Evolutionary conservation across 2,113 vertebrate species (phyloP).

Genomic region (Heteronetta atricapilla): DNA sequence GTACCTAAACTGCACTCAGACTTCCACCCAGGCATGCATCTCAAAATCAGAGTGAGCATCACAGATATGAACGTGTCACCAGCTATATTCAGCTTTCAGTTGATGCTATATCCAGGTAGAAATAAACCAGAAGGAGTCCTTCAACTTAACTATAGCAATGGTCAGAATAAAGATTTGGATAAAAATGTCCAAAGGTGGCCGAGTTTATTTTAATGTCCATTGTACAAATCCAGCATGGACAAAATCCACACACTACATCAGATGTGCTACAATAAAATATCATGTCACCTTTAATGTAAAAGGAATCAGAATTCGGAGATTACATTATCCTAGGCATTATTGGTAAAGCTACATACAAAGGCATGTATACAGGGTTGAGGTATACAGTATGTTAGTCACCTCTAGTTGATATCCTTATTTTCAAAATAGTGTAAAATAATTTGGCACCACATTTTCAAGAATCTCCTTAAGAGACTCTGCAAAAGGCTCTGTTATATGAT

Average conservation of each 20-base stretch:
- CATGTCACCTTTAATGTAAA: neutral
- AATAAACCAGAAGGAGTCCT: neutral
- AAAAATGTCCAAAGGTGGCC: neutral
- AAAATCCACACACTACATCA: neutral
- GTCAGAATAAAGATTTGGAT: neutral
- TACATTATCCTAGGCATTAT: neutral
- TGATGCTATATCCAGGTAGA: neutral
- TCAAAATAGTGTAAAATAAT: neutral
- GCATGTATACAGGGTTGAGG: neutral
- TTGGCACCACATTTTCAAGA: neutral
- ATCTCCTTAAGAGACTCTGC: neutral
- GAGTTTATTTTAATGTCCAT: neutral
- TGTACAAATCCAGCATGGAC: neutral
- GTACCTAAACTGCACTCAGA: neutral
- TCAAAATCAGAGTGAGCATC: neutral
- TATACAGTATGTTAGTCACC: neutral
- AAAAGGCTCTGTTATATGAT: neutral
- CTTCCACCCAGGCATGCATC: rapidly evolving
- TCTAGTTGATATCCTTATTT: neutral
- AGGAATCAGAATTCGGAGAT: neutral
- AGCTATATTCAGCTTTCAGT: neutral
- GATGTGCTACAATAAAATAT: neutral
- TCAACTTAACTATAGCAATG: neutral
- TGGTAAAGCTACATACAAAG: neutral
- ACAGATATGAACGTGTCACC: neutral